Base-by-base conservation (phyloP, 2,113 vertebrate species). In the Uropsilus gracilis region DNA sequence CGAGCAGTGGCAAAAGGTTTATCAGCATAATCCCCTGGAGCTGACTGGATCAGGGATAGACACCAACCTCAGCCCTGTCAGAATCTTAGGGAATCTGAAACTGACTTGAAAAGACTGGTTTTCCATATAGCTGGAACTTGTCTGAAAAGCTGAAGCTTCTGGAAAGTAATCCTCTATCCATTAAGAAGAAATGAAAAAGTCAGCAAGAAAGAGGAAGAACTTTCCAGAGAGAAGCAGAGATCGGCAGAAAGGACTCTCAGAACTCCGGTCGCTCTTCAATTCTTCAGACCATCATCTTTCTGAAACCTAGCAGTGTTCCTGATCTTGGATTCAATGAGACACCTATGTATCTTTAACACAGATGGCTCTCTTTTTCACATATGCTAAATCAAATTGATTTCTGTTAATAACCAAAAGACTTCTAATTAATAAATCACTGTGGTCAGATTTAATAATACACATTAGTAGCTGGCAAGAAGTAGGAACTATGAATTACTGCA, bases 401-500 rank as follows among this genome's bases (percentile, higher is more conserved):
- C 55, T 95, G 78, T 50, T 96, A 91, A 91, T 46, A 93, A 73
- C 26, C 16, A 46, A 71, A 86, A 92, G 84, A 69, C 34, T 68
- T 88, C 50, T 57, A 87, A 96, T 72, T 82, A 93, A 95, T 71
- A 73, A 86, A 94, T 86, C 80, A 77, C 95, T 72, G n/a, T 64
- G 78, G 78, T 88, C 77, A 84, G 82, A 83, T 86, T 94, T 82
- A 92, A 89, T 64, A 50, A 90, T 57, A 57, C 8, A 90, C 59
- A 95, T 84, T 92, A 91, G 63, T 69, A 95, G 46, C 26, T 96
- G 85, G 75, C 75, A 95, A 82, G 69, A 94, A 92, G 14, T 71
- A 11, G 39, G 39, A 92, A 78, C 64, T 89, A 63, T 66, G 73
- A 96, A 89, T 95, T 91, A 85, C 72, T 87, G 72, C 61, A 39